Evolutionary conservation across 2,888 invertebrate species (phyloP), one percentile per base, ranked within the genome.

Genomic region (Parascotia fuliginaria): DNA sequence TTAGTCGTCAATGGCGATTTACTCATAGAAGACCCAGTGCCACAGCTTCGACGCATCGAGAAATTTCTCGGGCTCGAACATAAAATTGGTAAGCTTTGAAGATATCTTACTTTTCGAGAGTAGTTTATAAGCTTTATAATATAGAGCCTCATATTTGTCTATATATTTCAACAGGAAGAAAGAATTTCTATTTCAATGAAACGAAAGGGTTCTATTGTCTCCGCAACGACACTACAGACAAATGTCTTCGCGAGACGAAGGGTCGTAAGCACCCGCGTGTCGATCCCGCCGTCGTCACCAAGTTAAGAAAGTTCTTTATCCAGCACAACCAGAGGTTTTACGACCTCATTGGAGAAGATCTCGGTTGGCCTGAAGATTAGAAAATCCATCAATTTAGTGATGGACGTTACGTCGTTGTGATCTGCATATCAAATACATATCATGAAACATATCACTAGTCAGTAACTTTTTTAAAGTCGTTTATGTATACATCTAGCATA

Each of bases 181-280:
- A 96, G 83, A 97, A 98, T 87, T 97, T 99, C 87, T 98, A 98
- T 90, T 99, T 98, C 92, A 99, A 99, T 91, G 96, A 96, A 88
- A 98, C 98, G 11, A 98, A 98, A 87, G 98, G 99, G 53, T 98
- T 99, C 92, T 99, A 97, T 89, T 99, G 99, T 84, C 92, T 97
- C 77, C 93, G 97, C 75, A 95, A 97, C 87, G 96, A 97, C 85
- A 96, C 95, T 62, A 95, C 96, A 68, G 94, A 97, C 93, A 94
- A 97, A 88, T 95, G 98, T 94, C 90, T 98, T 89, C 81, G 95
- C 81, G 94, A 96, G 90, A 94, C 98, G 85, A 95, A 97, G 77
- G 95, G 97, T 45, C 93, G 96, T 29, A 94, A 95, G 83, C 97
- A 98, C 89, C 97, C 98, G 4, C 93, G 96, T 28, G 96, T 98